phyloP scores from a whole-genome alignment of 35 echinoderm and acorn worm genomes.

The Heliocidaris tuberculata region DNA sequence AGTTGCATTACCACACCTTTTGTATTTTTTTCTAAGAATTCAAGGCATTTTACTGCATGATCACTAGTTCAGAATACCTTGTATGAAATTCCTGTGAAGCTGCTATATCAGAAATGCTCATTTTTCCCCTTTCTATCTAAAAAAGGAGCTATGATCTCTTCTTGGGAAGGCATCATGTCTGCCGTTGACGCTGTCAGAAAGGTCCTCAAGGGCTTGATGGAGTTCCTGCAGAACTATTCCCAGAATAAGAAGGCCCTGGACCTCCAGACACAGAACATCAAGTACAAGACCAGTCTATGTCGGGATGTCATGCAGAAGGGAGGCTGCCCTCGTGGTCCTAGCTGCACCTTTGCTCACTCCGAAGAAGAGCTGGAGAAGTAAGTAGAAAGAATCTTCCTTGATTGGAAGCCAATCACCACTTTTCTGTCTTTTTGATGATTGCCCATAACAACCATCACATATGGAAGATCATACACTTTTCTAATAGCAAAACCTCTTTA shows the following conservation, averaged over 20 bases:
- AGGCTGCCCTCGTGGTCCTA: slow-evolving; percentile 90
- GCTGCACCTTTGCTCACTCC: slow-evolving; percentile 92
- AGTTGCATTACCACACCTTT: too few relatives aligned
- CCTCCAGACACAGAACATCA: slow-evolving; percentile 89
- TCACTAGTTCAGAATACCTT: too few relatives aligned
- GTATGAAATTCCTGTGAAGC: too few relatives aligned
- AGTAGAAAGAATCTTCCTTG: not conserved
- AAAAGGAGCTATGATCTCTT: slow-evolving; percentile 62
- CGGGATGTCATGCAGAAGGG: slow-evolving; percentile 86
- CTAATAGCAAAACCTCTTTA: too few relatives aligned
- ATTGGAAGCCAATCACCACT: too few relatives aligned
- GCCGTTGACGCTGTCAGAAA: slow-evolving; percentile 71
- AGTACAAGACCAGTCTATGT: slow-evolving; percentile 98
- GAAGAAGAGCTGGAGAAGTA: slow-evolving; percentile 93
- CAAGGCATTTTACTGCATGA: too few relatives aligned
- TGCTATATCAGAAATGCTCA: too few relatives aligned
- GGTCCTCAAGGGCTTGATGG: slow-evolving; percentile 79
- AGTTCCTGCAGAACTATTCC: slow-evolving; percentile 84
- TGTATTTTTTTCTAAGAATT: too few relatives aligned
- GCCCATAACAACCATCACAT: too few relatives aligned
- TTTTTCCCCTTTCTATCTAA: too few relatives aligned
- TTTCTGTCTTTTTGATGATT: too few relatives aligned
- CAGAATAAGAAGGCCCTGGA: slow-evolving; percentile 80
- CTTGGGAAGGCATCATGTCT: slow-evolving; percentile 74
- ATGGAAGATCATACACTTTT: too few relatives aligned